Base-by-base conservation (phyloP, 2,113 vertebrate species). In the Sinocyclocheilus grahami region DNA sequence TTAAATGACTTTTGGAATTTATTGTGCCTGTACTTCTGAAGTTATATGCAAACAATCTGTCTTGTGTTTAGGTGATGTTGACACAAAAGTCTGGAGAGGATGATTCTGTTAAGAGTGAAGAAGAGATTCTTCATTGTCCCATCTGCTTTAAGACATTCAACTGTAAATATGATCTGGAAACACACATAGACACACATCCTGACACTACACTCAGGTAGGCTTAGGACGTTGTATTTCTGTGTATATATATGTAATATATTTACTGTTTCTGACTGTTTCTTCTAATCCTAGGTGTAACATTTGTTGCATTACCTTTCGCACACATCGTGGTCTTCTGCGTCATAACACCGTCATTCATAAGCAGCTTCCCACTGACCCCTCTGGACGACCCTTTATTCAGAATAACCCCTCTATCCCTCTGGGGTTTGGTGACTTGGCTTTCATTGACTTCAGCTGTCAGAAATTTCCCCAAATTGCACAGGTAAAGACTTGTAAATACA, bases 391-490 rank as follows among this genome's bases (percentile, higher is more conserved):
- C 85, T 99, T 98, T 93, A 99, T 99, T 92, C 98, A 99, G 94
- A 99, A 94, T 95, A 99, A 99, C 92, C 97, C 98, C 88, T 97
- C 97, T 0, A 98, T 99, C 92, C 97, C 97, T 0, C 95, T 96
- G 37, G 98, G 98, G 91, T 99, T 99, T 95, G 97, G 98, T 0
- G 98, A 99, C 90, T 93, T 99, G 89, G 97, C 97, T 86, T 99
- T 99, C 95, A 98, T 97, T 0, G 98, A 99, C 94, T 99, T 99
- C 94, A 99, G 97, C 91, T 99, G 97, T 91, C 95, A 94, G 89
- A 99, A 98, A 92, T 99, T 99, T 71, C 95, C 97, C 37, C 94
- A 95, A 85, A 99, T 99, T 89, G 98, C 98, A 87, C 98, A 99
- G 98, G 98, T 97, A 95, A n/a, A 48, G 16, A 55, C n/a, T 67